Conservation (phyloP, 2,113 vertebrate species). For the Phrynocephalus versicolor region DNA sequence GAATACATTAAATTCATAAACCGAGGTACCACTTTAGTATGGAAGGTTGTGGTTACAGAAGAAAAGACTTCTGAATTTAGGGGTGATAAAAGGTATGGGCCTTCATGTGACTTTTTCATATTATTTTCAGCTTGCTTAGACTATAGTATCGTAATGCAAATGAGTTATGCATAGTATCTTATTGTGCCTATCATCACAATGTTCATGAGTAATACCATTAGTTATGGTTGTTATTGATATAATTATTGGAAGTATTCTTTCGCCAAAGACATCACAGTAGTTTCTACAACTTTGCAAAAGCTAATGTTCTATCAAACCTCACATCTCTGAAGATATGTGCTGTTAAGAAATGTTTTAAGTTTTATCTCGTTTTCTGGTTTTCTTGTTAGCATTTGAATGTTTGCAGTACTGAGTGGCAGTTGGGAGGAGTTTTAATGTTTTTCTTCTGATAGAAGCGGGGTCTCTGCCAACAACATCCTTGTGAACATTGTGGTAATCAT, state of each 20-base stretch:
- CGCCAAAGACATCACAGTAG: not conserved
- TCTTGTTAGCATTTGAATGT: not conserved
- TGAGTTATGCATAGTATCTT: not conserved
- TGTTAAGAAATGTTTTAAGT: not conserved
- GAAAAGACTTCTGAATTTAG: not conserved
- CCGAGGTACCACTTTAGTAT: too few relatives aligned
- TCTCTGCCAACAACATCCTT: not conserved
- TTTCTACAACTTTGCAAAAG: not conserved
- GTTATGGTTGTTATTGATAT: not conserved
- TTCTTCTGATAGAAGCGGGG: not conserved
- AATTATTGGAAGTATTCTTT: not conserved
- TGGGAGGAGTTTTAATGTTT: slow-evolving; percentile 13
- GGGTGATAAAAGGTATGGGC: not conserved
- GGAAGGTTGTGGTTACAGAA: not conserved
- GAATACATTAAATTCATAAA: too few relatives aligned
- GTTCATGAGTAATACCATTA: not conserved
- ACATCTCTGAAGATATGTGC: not conserved
- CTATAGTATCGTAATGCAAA: too few relatives aligned
- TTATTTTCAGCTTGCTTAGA: not conserved
- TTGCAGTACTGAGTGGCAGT: not conserved
- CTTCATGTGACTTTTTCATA: not conserved
- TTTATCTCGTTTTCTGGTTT: not conserved
- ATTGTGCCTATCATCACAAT: not conserved
- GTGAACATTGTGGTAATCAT: not conserved
- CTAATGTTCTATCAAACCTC: not conserved